Evolutionary conservation across 2,797 vertebrate species (phyloP), one percentile per base, ranked within the genome.

Genomic region (Eulemur mongoz): DNA sequence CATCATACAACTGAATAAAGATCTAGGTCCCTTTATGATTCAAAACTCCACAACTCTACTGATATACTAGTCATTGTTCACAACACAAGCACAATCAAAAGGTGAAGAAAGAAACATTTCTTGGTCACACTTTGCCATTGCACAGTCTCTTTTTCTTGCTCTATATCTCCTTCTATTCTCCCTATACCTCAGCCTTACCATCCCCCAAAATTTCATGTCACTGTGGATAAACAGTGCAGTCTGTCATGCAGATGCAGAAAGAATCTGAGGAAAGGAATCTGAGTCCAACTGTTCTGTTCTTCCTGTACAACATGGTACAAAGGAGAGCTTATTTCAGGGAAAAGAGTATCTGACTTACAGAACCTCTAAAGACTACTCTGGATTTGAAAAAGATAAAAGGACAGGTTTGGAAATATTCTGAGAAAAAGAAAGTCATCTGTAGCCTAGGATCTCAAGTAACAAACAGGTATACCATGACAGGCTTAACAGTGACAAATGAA

Each of bases 261-360:
- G 54, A 18, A 10, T 45, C 43, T 45, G 43, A 45, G 43, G 43
- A 45, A 50, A 89, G 40, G 30, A 86, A 59, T 59, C 63, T 45
- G 59, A 83, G 65, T 52, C 7, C 72, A 81, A 23, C 23, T 17
- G 27, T 65, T 78, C n/a, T 57, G 32, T 6, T 86, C n/a, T 43
- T 86, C 48, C 35, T 59, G 70, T 4, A 85, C 25, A 65, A 38
- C 0, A 1, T 54, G 76, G 45, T 40, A 93, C 79, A 93, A 35
- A 97, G 63, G 25, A 92, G 40, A 79, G 14, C 54, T 92, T 89
- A 91, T 38, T 78, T n/a, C 15, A 63, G n/a, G 50, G 57, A 89
- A 89, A 79, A 27, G 10, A 17, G 15, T 22, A 70, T 79, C 76
- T 84, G 70, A 91, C 50, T 70, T 89, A 96, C 18, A 54, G 27